Evolutionary conservation across 35 echinoderm and acorn worm species (phyloP).

Genomic region (Apostichopus parvimensis): DNA sequence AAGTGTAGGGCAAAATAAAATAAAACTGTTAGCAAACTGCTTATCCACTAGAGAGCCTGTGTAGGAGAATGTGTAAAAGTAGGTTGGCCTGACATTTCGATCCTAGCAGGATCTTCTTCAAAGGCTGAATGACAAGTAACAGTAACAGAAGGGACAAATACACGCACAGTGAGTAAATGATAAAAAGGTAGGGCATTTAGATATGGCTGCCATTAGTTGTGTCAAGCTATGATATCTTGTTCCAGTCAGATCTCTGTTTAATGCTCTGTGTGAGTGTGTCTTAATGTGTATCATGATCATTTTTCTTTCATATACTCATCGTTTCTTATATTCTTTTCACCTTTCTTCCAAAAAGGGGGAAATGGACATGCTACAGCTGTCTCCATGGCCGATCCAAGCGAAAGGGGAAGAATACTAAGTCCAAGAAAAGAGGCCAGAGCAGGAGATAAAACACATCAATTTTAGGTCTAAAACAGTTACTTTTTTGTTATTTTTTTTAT

Average conservation of each 20-base stretch:
- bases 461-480: background rate
- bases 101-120: too few relatives aligned
- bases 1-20: too few relatives aligned
- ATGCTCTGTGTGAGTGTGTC: background rate
- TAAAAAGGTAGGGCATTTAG: too few relatives aligned
- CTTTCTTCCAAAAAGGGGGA: conserved; percentile 27
- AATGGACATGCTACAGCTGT: conserved; percentile 44
- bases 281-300: background rate
- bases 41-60: too few relatives aligned
- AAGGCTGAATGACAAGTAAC: too few relatives aligned
- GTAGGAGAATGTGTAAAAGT: too few relatives aligned
- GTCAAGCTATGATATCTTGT: background rate
- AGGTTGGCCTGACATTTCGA: too few relatives aligned
- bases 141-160: too few relatives aligned
- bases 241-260: background rate
- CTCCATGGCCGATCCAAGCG: background rate
- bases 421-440: background rate
- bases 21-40: too few relatives aligned
- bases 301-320: too few relatives aligned
- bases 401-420: background rate
- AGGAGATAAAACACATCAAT: background rate
- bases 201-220: too few relatives aligned
- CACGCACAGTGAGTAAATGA: too few relatives aligned
- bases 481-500: background rate
- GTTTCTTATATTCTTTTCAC: background rate